Percentiles rank a stretch among this genome's conserved stretches.
phyloP scores from a whole-genome alignment of 2,113 vertebrate species.

The Patagioenas fasciata region DNA sequence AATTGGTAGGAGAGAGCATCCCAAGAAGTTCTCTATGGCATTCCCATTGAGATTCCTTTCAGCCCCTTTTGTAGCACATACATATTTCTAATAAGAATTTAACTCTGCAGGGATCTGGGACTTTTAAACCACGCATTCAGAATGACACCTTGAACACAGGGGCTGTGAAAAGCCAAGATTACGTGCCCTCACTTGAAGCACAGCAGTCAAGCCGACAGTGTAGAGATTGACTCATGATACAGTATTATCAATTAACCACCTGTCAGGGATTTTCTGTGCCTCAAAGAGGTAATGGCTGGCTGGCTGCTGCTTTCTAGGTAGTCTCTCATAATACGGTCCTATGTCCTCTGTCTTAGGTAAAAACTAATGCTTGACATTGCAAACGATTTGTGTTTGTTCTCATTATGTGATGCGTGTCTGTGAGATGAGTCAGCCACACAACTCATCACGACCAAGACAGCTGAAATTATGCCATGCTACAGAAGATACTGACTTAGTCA shows the following conservation, averaged over 20 bases:
- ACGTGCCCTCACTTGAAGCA: background rate
- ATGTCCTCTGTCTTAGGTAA: background rate
- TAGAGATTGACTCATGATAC: background rate
- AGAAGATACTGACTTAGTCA: conserved; percentile 21
- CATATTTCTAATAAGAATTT: background rate
- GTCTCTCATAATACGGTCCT: background rate
- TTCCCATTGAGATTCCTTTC: background rate
- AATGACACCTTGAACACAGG: background rate
- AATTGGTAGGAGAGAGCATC: background rate
- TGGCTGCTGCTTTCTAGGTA: conserved; percentile 19
- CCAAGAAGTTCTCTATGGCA: background rate
- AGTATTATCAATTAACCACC: conserved; percentile 46
- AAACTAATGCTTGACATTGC: background rate
- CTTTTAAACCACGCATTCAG: background rate
- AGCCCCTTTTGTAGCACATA: background rate
- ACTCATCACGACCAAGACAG: conserved; percentile 23
- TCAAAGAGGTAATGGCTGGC: background rate
- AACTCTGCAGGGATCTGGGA: background rate
- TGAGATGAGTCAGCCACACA: conserved; percentile 11
- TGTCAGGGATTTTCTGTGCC: conserved; percentile 34
- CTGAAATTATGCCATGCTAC: background rate
- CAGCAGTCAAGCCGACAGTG: background rate
- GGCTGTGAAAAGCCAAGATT: background rate
- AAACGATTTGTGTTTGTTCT: background rate
- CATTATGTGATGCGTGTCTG: background rate